These are phyloP conservation scores for Stichodactyla helianthus DNA, from an alignment of 64 coral and sea anemone species.

Conservation along the genomic window DNA sequence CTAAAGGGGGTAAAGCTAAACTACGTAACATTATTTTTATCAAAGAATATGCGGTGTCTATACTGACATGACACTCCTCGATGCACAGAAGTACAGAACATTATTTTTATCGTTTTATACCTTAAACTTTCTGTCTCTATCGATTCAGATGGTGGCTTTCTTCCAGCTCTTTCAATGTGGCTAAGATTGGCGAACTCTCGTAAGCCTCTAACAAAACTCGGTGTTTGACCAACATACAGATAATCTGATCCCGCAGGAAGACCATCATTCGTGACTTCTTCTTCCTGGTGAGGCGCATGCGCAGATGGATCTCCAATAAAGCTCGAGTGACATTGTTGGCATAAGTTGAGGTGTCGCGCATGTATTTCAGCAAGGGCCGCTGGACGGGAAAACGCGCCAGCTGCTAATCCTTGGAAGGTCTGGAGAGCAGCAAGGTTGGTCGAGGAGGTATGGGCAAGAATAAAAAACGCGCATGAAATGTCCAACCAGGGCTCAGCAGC, in stretches of 20 bases:
- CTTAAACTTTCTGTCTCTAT: constrained; percentile 19
- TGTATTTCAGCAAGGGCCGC: constrained; percentile 63
- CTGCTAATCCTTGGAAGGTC: constrained; percentile 70
- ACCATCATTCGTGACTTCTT: constrained; percentile 4
- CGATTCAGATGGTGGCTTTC: constrained; percentile 3
- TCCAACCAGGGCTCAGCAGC: constrained; percentile 81
- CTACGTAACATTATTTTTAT: too few species aligned
- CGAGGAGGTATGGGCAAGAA: constrained; percentile 67
- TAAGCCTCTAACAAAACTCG: constrained; percentile 75
- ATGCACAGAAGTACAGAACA: too few species aligned
- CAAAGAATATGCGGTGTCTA: too few species aligned
- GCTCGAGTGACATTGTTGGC: constrained; percentile 66
- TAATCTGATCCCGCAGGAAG: constrained; percentile 10
- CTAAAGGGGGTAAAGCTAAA: too few species aligned
- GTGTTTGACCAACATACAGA: constrained; percentile 39
- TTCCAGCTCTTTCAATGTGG: constrained; percentile 17
- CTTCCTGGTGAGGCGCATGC: not conserved
- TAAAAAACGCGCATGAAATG: constrained; percentile 67
- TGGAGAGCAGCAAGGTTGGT: constrained; percentile 56
- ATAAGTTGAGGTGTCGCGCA: constrained; percentile 73
- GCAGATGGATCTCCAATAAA: constrained; percentile 26
- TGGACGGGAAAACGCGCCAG: constrained; percentile 66
- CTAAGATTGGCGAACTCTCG: constrained; percentile 62
- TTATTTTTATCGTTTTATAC: not conserved
- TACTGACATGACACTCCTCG: too few species aligned